A percentile compares a stretch with the other conserved stretches of the same genome.
Evolutionary conservation across 2,888 invertebrate genomes (phyloP).

Genomic region (Plusia festucae): DNA sequence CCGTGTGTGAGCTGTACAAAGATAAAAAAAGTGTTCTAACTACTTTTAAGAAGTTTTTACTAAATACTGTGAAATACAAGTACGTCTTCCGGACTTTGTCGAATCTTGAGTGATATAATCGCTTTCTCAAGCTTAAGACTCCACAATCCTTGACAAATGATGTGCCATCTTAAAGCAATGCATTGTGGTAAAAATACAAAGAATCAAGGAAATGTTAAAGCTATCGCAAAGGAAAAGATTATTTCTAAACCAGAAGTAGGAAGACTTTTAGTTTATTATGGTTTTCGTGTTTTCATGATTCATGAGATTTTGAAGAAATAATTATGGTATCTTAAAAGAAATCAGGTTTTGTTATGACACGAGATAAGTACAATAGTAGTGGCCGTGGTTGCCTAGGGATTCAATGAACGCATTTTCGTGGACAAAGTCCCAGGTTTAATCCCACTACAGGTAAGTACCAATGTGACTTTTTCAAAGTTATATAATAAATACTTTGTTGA

Average conservation of each 20-base stretch:
- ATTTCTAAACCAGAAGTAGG: background rate
- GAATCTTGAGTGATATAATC: conserved; percentile 2
- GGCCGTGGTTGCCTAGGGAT: too few relatives aligned
- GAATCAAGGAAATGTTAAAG: background rate
- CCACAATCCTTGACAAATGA: background rate
- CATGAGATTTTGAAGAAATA: background rate
- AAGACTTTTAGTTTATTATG: conserved; percentile 1
- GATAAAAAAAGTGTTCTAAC: too few relatives aligned
- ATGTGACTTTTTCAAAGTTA: too few relatives aligned
- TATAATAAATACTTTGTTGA: too few relatives aligned
- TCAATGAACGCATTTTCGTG: too few relatives aligned
- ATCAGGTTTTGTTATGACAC: too few relatives aligned
- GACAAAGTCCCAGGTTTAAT: too few relatives aligned
- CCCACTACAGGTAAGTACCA: too few relatives aligned
- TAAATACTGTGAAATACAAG: background rate
- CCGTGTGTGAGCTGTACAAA: too few relatives aligned
- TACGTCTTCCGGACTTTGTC: background rate
- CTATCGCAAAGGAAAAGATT: background rate
- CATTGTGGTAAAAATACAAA: background rate
- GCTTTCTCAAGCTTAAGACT: background rate
- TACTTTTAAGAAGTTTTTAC: background rate
- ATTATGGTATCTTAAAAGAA: too few relatives aligned
- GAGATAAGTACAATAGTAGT: too few relatives aligned
- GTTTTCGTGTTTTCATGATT: conserved; percentile 6
- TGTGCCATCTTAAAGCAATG: background rate